Base-by-base conservation (phyloP, 2,113 vertebrate genomes). In the Catharus fuscescens region DNA sequence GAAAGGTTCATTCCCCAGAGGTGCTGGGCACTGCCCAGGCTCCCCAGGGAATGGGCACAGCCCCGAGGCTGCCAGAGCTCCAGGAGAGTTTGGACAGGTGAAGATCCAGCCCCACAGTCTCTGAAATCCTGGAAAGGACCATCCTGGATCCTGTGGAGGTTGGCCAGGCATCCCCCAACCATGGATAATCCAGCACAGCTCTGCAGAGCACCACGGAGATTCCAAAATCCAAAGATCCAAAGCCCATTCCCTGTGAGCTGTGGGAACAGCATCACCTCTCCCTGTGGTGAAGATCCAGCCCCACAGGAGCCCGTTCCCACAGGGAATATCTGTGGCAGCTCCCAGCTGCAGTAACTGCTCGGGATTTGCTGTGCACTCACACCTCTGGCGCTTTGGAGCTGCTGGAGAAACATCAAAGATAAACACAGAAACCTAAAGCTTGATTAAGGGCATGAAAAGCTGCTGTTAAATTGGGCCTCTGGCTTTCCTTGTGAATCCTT, bases 61-160 rank as follows among this genome's bases (percentile, higher is more conserved):
- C 45, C 47, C 45, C 4, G 2, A 78, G 31, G 59, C 36, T 62
- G 34, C 45, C 47, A 13, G 45, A 62, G 59, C 60, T 64, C 47
- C 76, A 23, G 60, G 18, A 42, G 9, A 1, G 0, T 8, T 28
- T 8, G 36, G n/a, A n/a, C 76, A 78, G 0, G n/a, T n/a, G n/a
- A n/a, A n/a, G n/a, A n/a, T n/a, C n/a, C n/a, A n/a, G n/a, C n/a
- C n/a, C n/a, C n/a, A n/a, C n/a, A n/a, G 6, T 24, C 38, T 18
- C 38, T 4, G 6, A 29, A 57, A 32, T 21, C 78, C 57, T 38
- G 38, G 38, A 38, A 38, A 38, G 38, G 38, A 21, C 18, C 23
- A 34, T 10, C 10, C 60, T 7, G 12, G 34, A 34, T 48, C 25
- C 42, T 5, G 0, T 2, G 52, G 34, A 24, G 17, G 42, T 44